Evolutionary conservation across 1,140 invertebrate species (phyloP).

Genomic region (Whitmania pigra): DNA sequence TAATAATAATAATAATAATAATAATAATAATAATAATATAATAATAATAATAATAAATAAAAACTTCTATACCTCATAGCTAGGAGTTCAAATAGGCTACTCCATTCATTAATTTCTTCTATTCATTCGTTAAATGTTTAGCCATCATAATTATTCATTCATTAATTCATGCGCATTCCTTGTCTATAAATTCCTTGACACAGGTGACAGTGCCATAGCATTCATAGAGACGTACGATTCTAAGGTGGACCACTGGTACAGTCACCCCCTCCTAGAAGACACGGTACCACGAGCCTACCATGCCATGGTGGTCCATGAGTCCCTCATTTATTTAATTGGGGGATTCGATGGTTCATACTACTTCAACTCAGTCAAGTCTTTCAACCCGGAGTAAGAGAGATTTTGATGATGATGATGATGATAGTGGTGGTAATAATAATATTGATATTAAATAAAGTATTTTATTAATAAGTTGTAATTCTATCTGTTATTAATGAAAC

Average conservation of each 20-base stretch:
- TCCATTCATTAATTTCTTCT: too few species aligned
- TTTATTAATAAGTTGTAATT: too few species aligned
- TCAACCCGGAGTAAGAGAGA: constrained; percentile 40
- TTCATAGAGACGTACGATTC: constrained; percentile 60
- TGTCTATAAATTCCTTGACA: too few species aligned
- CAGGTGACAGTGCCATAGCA: constrained; percentile 50
- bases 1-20: too few species aligned
- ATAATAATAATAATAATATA: neutral
- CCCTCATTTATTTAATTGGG: constrained; percentile 57
- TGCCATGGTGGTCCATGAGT: constrained; percentile 53
- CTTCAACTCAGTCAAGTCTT: constrained; percentile 53
- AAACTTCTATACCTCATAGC: too few species aligned
- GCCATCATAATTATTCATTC: neutral
- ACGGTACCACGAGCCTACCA: constrained; percentile 57
- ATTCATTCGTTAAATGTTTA: neutral
- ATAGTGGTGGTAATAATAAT: too few species aligned
- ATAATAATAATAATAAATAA: neutral
- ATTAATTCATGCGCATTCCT: neutral
- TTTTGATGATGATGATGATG: too few species aligned
- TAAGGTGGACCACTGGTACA: constrained; percentile 53
- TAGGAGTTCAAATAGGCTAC: too few species aligned
- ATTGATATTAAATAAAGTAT: too few species aligned
- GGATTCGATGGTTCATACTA: constrained; percentile 55
- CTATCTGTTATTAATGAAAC: too few species aligned
- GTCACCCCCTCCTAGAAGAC: constrained; percentile 49